Evolutionary conservation across 2,888 invertebrate genomes (phyloP).

Genomic region (Argyra leucocephala): DNA sequence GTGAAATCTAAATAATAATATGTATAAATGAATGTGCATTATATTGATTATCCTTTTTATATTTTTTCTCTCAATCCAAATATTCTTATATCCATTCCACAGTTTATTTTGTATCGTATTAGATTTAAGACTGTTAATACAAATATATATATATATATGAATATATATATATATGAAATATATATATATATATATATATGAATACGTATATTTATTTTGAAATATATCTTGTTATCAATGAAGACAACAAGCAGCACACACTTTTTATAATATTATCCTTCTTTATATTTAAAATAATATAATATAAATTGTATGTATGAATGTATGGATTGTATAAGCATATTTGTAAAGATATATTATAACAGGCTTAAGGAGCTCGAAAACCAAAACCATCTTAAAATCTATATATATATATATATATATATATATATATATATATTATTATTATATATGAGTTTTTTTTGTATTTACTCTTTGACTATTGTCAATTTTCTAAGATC

Average conservation of each 20-base stretch:
- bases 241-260: not conserved
- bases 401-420: too few species aligned
- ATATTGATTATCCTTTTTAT: conserved; percentile 3
- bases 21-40: too few species aligned
- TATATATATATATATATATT: too few species aligned
- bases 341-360: too few species aligned
- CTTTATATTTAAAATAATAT: too few species aligned
- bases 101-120: conserved; percentile 6
- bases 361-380: too few species aligned
- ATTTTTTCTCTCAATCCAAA: not conserved
- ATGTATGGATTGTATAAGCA: too few species aligned
- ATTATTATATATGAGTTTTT: not conserved
- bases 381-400: too few species aligned
- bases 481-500: conserved; percentile 8
- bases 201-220: not conserved
- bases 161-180: not conserved
- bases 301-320: too few species aligned
- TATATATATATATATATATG: not conserved
- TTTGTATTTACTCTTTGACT: not conserved
- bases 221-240: not conserved
- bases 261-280: too few species aligned
- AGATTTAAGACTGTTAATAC: not conserved
- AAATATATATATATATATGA: not conserved
- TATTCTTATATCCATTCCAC: not conserved
- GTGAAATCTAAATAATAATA: too few species aligned